phyloP scores from a whole-genome alignment of 2,888 invertebrate species.

The Calameuta idolon region DNA sequence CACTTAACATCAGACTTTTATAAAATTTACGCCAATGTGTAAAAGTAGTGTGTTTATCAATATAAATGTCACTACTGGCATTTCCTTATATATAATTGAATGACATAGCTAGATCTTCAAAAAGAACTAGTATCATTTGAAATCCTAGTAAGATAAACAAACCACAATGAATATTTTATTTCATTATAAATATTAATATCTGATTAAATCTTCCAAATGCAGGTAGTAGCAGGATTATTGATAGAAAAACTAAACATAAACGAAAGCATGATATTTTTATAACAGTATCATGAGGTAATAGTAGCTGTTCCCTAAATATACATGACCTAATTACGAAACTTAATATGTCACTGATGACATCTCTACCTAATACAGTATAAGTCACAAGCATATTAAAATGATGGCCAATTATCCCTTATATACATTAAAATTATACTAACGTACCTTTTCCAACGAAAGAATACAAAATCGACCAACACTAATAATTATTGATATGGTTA shows the following conservation, averaged over 20 bases:
- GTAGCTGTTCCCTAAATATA: slow-evolving; percentile 41
- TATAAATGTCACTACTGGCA: background rate
- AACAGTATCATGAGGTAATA: slow-evolving; percentile 18
- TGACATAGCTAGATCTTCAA: background rate
- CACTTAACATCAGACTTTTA: background rate
- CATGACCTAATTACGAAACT: slow-evolving; percentile 44
- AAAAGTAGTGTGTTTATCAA: background rate
- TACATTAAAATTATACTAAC: background rate
- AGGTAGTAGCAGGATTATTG: background rate
- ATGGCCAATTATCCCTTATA: background rate
- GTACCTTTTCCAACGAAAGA: background rate
- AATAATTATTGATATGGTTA: background rate
- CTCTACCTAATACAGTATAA: background rate
- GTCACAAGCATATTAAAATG: background rate
- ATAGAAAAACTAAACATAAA: background rate
- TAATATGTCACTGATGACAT: slow-evolving; percentile 20
- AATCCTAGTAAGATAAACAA: background rate
- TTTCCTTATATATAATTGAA: background rate
- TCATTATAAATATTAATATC: background rate
- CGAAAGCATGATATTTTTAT: background rate
- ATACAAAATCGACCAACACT: background rate
- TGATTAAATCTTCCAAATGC: background rate
- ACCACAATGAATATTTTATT: background rate
- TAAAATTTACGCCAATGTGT: background rate
- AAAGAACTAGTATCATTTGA: background rate